Base-by-base conservation (phyloP, 2,113 vertebrate species). In the Verasper variegatus region DNA sequence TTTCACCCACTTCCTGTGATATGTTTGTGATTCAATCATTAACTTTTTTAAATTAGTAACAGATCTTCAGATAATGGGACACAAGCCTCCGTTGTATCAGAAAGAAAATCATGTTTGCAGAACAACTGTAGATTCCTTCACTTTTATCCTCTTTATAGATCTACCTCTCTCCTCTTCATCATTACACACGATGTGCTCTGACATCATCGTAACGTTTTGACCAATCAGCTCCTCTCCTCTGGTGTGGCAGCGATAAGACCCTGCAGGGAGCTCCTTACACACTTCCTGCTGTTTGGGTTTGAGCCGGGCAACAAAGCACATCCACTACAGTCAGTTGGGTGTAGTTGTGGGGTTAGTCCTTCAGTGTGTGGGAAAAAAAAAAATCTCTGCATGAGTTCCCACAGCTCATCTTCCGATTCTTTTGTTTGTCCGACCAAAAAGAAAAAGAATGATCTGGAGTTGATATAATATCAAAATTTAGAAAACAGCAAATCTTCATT, bases 251-350 rank as follows among this genome's bases (percentile, higher is more conserved):
- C 12, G 45, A 47, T 17, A 3, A 14, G 58, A 31, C 24, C 26
- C 27, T 17, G 45, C 45, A 35, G 7, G 27, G 2, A 8, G 17
- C 26, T 20, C n/a, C 23, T 56, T 24, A 63, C 37, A 27, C 35
- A 66, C 23, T 21, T 62, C 31, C 60, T 71, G 59, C 27, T 68
- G 69, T 57, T 56, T 35, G 64, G 69, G 57, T 15, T 68, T 68
- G 2, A 35, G 27, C 54, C 49, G 21, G 66, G 18, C 24, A 24
- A 24, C 8, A 26, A 45, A 42, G 45, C n/a, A 21, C 18, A 27
- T 11, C 13, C 54, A 9, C 42, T 49, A 26, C 23, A 63, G 17
- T 58, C 21, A 55, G 40, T 60, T 2, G 14, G n/a, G 11, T 23
- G 56, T 26, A 17, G 24, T 15, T 27, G 11, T 57, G 56, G 54